Conservation (phyloP, 2,113 vertebrate species). For the Camelus dromedarius region DNA sequence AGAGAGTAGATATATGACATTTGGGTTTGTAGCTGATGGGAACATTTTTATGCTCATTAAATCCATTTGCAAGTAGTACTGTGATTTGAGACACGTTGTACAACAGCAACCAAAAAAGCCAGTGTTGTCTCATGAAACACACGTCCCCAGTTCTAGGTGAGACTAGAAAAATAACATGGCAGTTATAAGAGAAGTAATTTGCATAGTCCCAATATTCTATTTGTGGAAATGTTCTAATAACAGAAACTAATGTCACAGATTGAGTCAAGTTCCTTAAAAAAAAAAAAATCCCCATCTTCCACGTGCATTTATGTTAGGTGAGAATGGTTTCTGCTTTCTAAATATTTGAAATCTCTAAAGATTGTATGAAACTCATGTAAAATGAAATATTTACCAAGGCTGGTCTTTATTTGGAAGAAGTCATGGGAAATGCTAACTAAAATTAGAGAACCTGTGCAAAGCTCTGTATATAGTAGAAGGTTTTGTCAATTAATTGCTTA, state of each 20-base stretch:
- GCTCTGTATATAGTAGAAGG: fast-evolving
- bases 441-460: neutral
- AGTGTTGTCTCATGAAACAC: neutral
- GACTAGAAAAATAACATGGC: neutral
- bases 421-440: neutral
- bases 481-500: neutral
- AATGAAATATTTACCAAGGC: neutral
- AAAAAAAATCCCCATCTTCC: neutral
- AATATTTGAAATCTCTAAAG: neutral
- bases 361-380: neutral
- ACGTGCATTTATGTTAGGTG: neutral
- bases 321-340: neutral
- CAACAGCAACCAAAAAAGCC: neutral
- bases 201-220: constrained; percentile 21
- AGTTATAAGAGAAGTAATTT: neutral
- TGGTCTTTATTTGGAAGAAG: neutral
- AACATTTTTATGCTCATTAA: constrained; percentile 60
- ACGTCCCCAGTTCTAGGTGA: constrained; percentile 14
- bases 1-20: neutral
- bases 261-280: neutral
- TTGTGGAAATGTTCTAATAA: neutral
- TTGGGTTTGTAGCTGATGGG: constrained; percentile 15
- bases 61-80: neutral
- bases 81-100: neutral
- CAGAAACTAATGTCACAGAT: neutral